phyloP scores from a whole-genome alignment of 2,113 vertebrate species.

The Solea solea region DNA sequence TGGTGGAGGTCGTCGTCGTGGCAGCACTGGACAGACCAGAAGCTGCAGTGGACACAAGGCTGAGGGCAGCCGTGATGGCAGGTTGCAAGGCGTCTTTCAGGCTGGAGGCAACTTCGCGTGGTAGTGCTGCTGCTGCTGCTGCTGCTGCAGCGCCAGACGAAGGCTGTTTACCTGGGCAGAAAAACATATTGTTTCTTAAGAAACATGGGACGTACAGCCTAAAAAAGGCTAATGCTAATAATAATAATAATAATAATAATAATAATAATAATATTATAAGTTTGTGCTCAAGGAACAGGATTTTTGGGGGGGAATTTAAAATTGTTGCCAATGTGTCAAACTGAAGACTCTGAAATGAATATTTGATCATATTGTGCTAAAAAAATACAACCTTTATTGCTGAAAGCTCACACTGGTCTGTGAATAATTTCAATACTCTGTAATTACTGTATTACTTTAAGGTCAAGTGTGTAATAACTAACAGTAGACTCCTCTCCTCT shows the following conservation, averaged over 20 bases:
- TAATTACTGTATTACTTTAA: neutral
- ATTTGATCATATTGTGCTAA: no score
- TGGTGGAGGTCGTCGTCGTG: constrained; percentile 67
- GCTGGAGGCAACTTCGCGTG: constrained; percentile 82
- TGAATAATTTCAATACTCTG: neutral
- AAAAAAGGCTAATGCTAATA: no score
- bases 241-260: no score
- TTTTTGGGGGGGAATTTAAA: no score
- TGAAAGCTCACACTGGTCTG: no score
- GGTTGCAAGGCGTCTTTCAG: constrained; percentile 83
- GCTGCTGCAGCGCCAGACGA: constrained; percentile 62
- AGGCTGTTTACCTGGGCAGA: constrained; percentile 83
- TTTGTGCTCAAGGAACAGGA: no score
- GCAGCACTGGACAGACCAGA: constrained; percentile 77
- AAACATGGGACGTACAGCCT: neutral
- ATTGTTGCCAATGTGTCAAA: no score
- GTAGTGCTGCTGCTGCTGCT: constrained; percentile 74
- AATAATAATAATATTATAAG: no score
- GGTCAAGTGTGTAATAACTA: no score
- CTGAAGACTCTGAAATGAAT: no score
- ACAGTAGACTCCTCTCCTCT: no score
- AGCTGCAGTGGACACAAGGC: constrained; percentile 67
- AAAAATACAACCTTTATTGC: no score
- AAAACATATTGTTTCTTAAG: neutral
- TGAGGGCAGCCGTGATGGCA: constrained; percentile 73